Evolutionary conservation across 1,140 invertebrate species (phyloP).

Genomic region (Zaprionus africanus): DNA sequence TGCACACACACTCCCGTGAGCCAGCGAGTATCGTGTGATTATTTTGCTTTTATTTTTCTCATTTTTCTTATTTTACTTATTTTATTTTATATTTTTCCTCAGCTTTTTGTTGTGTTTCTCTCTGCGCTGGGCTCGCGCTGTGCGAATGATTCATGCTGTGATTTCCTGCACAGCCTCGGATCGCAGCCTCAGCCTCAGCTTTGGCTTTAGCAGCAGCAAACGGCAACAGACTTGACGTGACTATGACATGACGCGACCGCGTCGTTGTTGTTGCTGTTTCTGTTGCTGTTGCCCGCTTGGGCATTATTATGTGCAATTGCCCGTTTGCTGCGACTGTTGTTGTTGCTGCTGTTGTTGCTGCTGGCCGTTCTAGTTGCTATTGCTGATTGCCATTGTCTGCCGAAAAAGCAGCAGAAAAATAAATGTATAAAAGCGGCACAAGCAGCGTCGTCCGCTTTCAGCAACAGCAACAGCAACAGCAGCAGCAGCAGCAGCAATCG

Average conservation of each 20-base stretch:
- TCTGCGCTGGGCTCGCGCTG: slow-evolving; percentile 49
- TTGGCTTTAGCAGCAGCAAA: slow-evolving; percentile 49
- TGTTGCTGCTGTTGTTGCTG: slow-evolving; percentile 45
- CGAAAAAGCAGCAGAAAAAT: slow-evolving; percentile 78
- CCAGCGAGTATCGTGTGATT: slow-evolving; percentile 69
- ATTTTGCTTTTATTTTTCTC: slow-evolving; percentile 53
- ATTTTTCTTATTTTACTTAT: slow-evolving; percentile 36
- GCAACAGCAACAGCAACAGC: slow-evolving; percentile 41
- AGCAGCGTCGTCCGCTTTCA: slow-evolving; percentile 66
- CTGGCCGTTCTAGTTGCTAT: slow-evolving; percentile 79
- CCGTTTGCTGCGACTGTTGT: slow-evolving; percentile 65
- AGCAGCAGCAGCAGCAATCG: slow-evolving; percentile 65
- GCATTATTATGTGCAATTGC: slow-evolving; percentile 81
- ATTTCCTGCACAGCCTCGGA: slow-evolving; percentile 72
- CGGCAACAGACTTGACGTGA: slow-evolving; percentile 72
- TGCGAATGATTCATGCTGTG: slow-evolving; percentile 79
- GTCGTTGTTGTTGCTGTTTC: slow-evolving; percentile 46
- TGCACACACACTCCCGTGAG: slow-evolving; percentile 35
- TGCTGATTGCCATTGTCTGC: slow-evolving; percentile 82
- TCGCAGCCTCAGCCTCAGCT: slow-evolving; percentile 40
- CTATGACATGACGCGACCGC: slow-evolving; percentile 77
- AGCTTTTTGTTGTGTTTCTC: slow-evolving; percentile 38
- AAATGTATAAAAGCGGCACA: slow-evolving; percentile 70
- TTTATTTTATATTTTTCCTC: background rate
- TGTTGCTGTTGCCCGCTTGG: slow-evolving; percentile 61